These are phyloP conservation scores for Tenthredo scrophulariae DNA, from an alignment of 2,888 invertebrate genomes.

Conservation along the genomic window DNA sequence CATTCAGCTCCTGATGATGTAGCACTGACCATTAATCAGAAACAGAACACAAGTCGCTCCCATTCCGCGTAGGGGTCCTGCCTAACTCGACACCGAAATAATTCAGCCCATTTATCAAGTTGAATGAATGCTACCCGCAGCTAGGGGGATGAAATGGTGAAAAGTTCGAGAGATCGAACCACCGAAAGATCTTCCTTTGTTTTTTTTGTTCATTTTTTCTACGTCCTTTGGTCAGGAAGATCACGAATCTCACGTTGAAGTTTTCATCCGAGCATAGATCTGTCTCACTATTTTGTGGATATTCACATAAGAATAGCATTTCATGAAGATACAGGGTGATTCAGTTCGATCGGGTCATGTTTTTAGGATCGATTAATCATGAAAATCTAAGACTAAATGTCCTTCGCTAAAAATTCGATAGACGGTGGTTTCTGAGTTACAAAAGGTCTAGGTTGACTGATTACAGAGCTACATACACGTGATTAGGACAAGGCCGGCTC, in stretches of 20 bases:
- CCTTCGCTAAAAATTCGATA: no score
- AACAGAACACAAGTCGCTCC: background rate
- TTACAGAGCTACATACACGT: no score
- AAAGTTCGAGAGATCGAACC: background rate
- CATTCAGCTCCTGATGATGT: background rate
- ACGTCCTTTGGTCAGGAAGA: background rate
- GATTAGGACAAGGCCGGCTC: no score
- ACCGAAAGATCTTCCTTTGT: background rate
- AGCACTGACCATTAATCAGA: background rate
- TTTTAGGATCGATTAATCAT: no score
- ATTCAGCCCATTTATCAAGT: slow-evolving; percentile 7
- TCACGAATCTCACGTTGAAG: background rate
- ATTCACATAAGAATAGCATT: background rate
- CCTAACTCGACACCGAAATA: slow-evolving; percentile 4
- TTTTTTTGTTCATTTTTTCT: background rate
- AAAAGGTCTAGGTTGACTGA: no score
- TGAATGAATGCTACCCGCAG: background rate
- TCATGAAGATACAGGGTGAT: background rate
- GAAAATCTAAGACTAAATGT: no score
- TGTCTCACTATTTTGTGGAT: background rate
- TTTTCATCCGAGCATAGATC: background rate
- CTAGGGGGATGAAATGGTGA: background rate
- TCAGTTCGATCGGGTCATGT: no score
- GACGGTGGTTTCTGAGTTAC: no score
- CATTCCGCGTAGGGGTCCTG: background rate